A percentile compares a stretch with the other conserved stretches of the same genome.
Evolutionary conservation across 64 coral and sea anemone genomes (phyloP).

Genomic region (Montipora foliosa): DNA sequence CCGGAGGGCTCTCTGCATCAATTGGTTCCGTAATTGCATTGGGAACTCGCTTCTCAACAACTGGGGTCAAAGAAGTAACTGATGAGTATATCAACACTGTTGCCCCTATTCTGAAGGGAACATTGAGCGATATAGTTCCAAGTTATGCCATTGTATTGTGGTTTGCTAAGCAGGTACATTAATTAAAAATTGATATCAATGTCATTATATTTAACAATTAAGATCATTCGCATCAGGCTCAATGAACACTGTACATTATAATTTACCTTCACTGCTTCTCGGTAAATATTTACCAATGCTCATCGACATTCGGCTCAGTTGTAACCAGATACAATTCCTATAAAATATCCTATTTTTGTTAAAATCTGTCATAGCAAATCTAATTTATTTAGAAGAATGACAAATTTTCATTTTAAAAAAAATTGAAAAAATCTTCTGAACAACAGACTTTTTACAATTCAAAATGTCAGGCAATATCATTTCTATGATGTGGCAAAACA

Average conservation of each 20-base stretch:
- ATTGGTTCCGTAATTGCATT: conserved; percentile 32
- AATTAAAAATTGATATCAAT: neutral
- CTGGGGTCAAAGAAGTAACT: conserved; percentile 15
- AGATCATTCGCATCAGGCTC: neutral
- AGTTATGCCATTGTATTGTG: conserved; percentile 45
- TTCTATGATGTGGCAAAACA: no score
- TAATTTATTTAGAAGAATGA: no score
- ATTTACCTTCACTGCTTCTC: neutral
- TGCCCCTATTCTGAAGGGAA: conserved; percentile 28
- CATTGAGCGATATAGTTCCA: conserved; percentile 27
- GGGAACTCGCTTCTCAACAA: neutral
- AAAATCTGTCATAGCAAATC: no score
- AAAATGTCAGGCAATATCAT: no score
- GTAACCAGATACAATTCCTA: no score
- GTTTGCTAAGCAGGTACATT: conserved; percentile 42
- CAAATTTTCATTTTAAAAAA: no score
- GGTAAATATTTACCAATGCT: conserved; percentile 6
- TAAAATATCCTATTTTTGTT: no score
- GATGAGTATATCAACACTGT: conserved; percentile 34
- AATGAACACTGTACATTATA: neutral
- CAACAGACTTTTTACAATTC: no score
- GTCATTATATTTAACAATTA: neutral
- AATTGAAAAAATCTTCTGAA: no score
- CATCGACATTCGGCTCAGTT: no score
- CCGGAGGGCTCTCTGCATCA: conserved; percentile 5